Evolutionary conservation across 2,797 vertebrate genomes (phyloP), one percentile per base, ranked within the genome.

Genomic region (Poecilia picta): DNA sequence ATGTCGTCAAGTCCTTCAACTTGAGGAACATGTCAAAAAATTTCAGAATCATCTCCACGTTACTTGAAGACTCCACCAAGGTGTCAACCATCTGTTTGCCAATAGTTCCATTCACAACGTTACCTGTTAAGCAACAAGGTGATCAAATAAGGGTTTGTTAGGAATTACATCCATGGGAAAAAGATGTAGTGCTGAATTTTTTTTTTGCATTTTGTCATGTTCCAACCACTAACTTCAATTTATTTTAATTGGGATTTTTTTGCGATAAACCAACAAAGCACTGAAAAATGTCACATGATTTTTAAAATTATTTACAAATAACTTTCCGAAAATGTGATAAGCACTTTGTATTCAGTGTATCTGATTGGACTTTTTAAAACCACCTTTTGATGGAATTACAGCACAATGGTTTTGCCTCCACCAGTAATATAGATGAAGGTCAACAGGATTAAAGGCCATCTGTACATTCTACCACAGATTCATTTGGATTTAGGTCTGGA

Each of bases 11-110:
- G 89, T 99, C 98, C 93, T 99, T 99, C 90, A 99, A 91, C 93
- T 99, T 99, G 83, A 99, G 97, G 93, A 99, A 99, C 98, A 99
- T 99, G 93, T 99, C 98, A 62, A 99, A 99, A 94, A 99, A 99
- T 90, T 99, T 99, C 59, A 99, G 95, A 90, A 99, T 99, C 98
- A 99, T 98, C 95, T 99, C 98, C 87, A 99, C 97, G 49, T 99
- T 99, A 94, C 96, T 98, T 31, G 98, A 99, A 41, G 98, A 99
- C 76, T 99, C 98, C 85, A 99, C 97, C 85, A 99, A 95, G 0
- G 98, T 99, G 92, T 99, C 98, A 85, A 99, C 98, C 98, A 99
- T 99, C 93, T 99, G 98, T 93, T 99, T 99, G 81, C 98, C 98
- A 84, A 99, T 99, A 23, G 98, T 99, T 74, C 98, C 98, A 81